phyloP scores from a whole-genome alignment of 2,888 invertebrate genomes.

The Lucinisca nassula region DNA sequence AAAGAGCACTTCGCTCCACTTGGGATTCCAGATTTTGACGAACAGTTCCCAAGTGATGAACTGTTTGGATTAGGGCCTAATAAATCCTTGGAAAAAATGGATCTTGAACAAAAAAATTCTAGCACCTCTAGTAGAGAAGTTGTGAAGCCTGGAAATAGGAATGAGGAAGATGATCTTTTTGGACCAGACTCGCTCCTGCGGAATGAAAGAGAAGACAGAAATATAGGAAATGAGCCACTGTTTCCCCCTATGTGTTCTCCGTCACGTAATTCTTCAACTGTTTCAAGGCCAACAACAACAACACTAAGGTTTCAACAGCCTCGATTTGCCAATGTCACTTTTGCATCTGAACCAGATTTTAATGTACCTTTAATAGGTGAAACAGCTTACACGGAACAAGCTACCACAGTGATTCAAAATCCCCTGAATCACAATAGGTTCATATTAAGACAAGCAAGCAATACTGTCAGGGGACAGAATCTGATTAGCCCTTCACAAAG shows the following conservation, averaged over 20 bases:
- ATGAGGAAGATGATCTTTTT: neutral
- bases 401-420: no score
- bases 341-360: neutral
- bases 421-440: neutral
- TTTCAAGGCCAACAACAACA: neutral
- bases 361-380: no score
- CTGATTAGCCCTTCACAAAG: no score
- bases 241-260: neutral
- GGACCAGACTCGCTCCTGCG: neutral
- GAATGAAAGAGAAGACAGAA: neutral
- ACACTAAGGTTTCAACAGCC: neutral
- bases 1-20: no score
- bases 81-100: neutral
- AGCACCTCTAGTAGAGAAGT: neutral
- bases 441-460: no score
- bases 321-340: neutral
- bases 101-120: no score
- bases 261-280: neutral
- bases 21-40: no score
- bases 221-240: neutral
- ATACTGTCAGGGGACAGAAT: no score
- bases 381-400: no score
- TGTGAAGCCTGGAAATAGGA: no score
- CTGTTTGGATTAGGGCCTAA: neutral
- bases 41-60: neutral